Base-by-base conservation (phyloP, 2,113 vertebrate genomes). In the Tympanuchus pallidicinctus region DNA sequence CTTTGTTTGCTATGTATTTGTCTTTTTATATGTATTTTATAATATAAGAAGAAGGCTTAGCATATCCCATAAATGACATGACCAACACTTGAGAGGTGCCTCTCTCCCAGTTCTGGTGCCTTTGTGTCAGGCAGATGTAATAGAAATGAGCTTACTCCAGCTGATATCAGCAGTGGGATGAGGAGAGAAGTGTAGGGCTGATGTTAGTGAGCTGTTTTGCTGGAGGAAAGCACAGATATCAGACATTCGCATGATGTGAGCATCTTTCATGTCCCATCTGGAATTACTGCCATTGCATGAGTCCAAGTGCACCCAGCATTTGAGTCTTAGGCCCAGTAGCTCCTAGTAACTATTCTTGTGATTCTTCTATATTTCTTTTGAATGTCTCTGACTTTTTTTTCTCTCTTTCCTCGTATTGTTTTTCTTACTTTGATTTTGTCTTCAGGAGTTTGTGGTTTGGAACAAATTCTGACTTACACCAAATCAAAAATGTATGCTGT, bases 41-140 rank as follows among this genome's bases (percentile, higher is more conserved):
- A 34, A 47, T 6, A 5, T 47, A 34, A 60, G 40, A 22, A 71
- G 40, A 56, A 61, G 10, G 16, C 48, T 88, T 72, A 69, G 13
- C 32, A 47, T 5, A 72, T 25, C 8, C 10, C 12, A 1, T 27
- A 56, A 15, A 18, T 52, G 43, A 65, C 0, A 0, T 10, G 13
- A 22, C 16, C 15, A 64, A 4, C 22, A 36, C 27, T 12, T 70
- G 27, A 42, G 48, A 27, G 13, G 9, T 6, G 1, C 3, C 11
- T 59, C 34, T 61, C 6, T 60, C 10, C 13, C 27, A 34, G 9
- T 6, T 59, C 17, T 74, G 42, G 71, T 11, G 27, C n/a, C 59
- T 50, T 19, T 20, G 14, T n/a, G 36, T 32, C 43, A 78, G 57
- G 56, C 45, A 74, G 65, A 59, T 19, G 57, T 11, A 59, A 59